Conservation (phyloP, 2,888 invertebrate genomes). For the Oscheius myriophilus region DNA sequence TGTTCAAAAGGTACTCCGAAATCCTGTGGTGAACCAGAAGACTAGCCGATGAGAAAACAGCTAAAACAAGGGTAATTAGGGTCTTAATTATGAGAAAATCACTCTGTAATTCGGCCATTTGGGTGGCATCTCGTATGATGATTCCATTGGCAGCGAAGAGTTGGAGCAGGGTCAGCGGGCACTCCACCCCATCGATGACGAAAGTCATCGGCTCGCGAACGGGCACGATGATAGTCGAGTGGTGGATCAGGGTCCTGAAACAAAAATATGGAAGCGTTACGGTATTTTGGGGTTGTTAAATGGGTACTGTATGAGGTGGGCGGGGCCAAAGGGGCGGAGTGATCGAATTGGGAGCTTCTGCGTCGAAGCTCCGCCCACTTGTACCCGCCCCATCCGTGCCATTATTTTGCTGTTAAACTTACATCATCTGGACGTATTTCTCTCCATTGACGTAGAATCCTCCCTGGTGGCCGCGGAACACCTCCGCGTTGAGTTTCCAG, state of each 20-base stretch:
- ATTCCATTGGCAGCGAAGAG: slow-evolving; percentile 28
- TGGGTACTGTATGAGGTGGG: too few species aligned
- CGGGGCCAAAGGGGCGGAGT: too few species aligned
- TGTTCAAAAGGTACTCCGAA: slow-evolving; percentile 2
- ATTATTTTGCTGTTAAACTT: not conserved
- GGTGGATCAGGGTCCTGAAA: slow-evolving; percentile 17
- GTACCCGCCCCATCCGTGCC: too few species aligned
- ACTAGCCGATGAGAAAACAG: slow-evolving; percentile 10
- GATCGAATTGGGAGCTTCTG: too few species aligned
- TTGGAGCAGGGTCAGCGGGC: slow-evolving; percentile 8
- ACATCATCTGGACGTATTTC: slow-evolving; percentile 16
- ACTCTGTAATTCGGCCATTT: slow-evolving; percentile 17
- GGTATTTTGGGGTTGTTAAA: too few species aligned
- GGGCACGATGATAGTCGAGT: slow-evolving; percentile 3
- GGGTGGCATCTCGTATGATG: not conserved
- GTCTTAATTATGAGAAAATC: not conserved
- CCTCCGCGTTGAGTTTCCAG: slow-evolving; percentile 13
- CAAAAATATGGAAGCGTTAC: not conserved
- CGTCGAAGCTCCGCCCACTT: too few species aligned
- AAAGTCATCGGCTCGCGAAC: slow-evolving; percentile 11
- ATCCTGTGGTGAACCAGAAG: slow-evolving; percentile 20
- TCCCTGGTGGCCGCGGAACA: slow-evolving; percentile 16
- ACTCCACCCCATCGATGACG: slow-evolving; percentile 7
- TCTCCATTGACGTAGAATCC: slow-evolving; percentile 17
- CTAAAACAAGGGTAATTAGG: not conserved